Evolutionary conservation across 2,113 vertebrate species (phyloP).

Genomic region (Oriolus oriolus): DNA sequence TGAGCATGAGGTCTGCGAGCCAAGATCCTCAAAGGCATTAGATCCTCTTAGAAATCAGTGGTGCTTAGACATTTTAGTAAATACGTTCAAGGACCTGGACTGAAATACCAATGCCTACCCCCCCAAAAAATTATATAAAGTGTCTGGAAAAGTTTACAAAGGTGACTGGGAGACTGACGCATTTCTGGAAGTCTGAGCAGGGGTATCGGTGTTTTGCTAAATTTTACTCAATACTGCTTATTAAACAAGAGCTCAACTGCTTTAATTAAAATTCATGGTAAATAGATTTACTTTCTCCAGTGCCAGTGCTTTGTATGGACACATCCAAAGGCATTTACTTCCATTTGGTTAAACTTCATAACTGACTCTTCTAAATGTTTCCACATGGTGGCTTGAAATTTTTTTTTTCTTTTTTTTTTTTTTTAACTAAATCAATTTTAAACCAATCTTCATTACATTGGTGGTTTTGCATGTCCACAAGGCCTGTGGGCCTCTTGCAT

Average conservation of each 20-base stretch:
- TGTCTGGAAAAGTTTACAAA: neutral
- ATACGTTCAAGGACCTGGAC: neutral
- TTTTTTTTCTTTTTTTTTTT: neutral
- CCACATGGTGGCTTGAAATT: slow-evolving; percentile 32
- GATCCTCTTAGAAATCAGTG: neutral
- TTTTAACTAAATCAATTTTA: slow-evolving; percentile 49
- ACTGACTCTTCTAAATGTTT: slow-evolving; percentile 52
- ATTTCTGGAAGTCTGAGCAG: neutral
- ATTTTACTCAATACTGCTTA: neutral
- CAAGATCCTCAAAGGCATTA: neutral
- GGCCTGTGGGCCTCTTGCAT: slow-evolving; percentile 32
- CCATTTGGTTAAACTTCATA: slow-evolving; percentile 36
- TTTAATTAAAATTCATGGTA: slow-evolving; percentile 24
- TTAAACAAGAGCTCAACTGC: neutral
- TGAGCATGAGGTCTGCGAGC: neutral
- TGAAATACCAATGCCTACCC: neutral
- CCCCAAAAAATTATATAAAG: neutral
- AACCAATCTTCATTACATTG: slow-evolving; percentile 54
- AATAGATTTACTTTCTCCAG: neutral
- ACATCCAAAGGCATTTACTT: slow-evolving; percentile 15
- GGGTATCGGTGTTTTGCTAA: neutral
- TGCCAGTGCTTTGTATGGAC: neutral
- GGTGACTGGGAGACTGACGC: neutral
- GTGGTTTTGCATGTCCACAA: slow-evolving; percentile 59
- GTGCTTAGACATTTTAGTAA: neutral